Evolutionary conservation across 2,113 vertebrate species (phyloP), one percentile per base, ranked within the genome.

Genomic region (Paramisgurnus dabryanus): DNA sequence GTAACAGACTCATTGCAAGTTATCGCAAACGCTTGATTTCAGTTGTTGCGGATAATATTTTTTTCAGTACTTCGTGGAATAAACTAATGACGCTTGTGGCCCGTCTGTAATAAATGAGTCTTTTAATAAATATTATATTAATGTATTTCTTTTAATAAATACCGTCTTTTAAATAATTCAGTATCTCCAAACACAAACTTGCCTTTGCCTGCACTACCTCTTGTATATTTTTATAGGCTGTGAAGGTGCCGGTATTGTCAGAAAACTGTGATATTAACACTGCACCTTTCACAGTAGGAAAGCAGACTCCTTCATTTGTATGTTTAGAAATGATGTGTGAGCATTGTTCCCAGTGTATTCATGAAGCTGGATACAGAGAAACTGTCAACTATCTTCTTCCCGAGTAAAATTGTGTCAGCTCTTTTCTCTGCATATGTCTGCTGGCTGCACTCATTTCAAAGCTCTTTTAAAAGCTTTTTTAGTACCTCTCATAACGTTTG

Each of bases 211-310:
- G 3, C 53, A 73, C 71, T 60, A 73, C 40, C 13, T 13, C 7
- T 4, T 53, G 53, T 22, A 64, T 64, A 75, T 49, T 64, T 49
- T 39, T 22, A 49, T 47, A 75, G 49, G 22, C 43, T 64, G 13
- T 34, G 43, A 34, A 18, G 40, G 41, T 27, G 40, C 22, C 5
- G 17, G 43, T 63, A 12, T 11, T 61, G 58, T 17, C 72, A 75
- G 11, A 22, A 75, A n/a, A 64, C 43, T 64, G 39, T 73, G 72
- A 64, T 39, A 49, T 49, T n/a, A 75, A 45, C 72, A 75, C 27
- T 45, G 15, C 57, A 61, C 39, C 71, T 61, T 74, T 75, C 57
- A 75, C 72, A 49, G 58, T 9, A 2, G n/a, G 43, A 13, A 1
- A 75, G 40, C 27, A 63, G 43, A 3, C 72, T 34, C 45, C 57